These are phyloP conservation scores for Apostichopus californicus DNA, from an alignment of 35 echinoderm and acorn worm genomes.

Conservation along the genomic window DNA sequence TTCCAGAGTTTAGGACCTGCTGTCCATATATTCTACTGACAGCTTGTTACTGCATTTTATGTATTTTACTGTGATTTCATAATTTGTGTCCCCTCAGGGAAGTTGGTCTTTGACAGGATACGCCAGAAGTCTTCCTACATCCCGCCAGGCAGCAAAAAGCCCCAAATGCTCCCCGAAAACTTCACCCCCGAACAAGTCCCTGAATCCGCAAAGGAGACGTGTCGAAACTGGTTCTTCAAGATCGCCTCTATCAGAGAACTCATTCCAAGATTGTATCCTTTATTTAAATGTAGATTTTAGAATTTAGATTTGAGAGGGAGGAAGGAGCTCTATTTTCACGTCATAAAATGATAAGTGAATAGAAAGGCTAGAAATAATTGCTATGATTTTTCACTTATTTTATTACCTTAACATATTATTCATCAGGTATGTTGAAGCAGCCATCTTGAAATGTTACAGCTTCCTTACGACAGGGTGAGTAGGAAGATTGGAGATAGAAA, in stretches of 20 bases:
- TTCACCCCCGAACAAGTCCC: constrained; percentile 95
- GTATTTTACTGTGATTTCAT: too few species aligned
- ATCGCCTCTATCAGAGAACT: constrained; percentile 97
- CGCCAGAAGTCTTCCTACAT: constrained; percentile 86
- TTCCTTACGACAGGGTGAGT: constrained; percentile 85
- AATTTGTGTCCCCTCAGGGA: constrained; percentile 42
- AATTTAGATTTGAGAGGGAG: too few species aligned
- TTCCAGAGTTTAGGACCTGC: too few species aligned
- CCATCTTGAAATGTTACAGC: constrained; percentile 93
- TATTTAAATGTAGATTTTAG: too few species aligned
- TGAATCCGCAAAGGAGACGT: constrained; percentile 96
- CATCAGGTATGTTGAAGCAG: constrained; percentile 85
- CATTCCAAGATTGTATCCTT: constrained; percentile 98
- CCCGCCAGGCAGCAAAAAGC: constrained; percentile 62
- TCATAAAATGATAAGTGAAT: too few species aligned
- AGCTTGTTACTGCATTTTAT: too few species aligned
- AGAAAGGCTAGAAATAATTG: too few species aligned
- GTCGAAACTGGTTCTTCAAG: constrained; percentile 98
- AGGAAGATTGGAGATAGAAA: background rate
- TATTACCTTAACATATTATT: background rate
- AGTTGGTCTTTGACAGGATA: constrained; percentile 89
- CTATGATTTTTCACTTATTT: too few species aligned
- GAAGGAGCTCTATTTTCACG: too few species aligned
- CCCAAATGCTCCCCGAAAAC: constrained; percentile 78
- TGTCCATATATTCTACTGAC: too few species aligned